These are phyloP conservation scores for Oreonectes daqikongensis DNA, from an alignment of 2,797 vertebrate species.

Conservation along the genomic window DNA sequence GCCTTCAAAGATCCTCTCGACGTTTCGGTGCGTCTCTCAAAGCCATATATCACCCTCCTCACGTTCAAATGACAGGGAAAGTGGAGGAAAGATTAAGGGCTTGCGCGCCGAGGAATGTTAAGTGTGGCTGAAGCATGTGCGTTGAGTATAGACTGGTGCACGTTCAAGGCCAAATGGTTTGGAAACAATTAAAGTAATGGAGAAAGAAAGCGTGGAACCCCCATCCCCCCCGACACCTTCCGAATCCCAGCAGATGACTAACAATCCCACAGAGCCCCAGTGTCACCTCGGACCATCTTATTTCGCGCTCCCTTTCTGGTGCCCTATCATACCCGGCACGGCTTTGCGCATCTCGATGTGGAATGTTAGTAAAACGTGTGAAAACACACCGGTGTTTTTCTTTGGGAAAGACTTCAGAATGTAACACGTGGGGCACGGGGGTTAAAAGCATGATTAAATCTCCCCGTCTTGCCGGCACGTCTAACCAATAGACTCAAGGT, in stretches of 20 bases:
- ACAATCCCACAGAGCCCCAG: constrained; percentile 48
- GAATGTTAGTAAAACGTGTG: constrained; percentile 13
- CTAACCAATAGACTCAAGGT: constrained; percentile 8
- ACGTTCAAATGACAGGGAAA: constrained; percentile 59
- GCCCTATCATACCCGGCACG: constrained; percentile 16
- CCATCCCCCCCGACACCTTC: constrained; percentile 30
- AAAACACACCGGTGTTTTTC: constrained; percentile 9
- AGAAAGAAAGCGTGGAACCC: constrained; percentile 29
- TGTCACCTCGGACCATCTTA: constrained; percentile 48
- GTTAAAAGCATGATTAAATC: constrained; percentile 54
- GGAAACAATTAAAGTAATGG: constrained; percentile 64
- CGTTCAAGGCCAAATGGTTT: constrained; percentile 61
- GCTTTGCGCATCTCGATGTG: constrained; percentile 15
- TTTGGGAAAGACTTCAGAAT: background rate
- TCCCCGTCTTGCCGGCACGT: background rate
- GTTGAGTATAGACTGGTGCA: constrained; percentile 49
- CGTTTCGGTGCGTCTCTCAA: constrained; percentile 49
- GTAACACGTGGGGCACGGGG: constrained; percentile 7
- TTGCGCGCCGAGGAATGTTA: constrained; percentile 62
- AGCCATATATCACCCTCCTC: constrained; percentile 59
- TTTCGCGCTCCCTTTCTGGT: constrained; percentile 27
- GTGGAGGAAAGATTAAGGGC: constrained; percentile 63
- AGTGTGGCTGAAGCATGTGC: constrained; percentile 61
- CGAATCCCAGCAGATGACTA: constrained; percentile 49
- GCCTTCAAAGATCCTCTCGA: constrained; percentile 51